Percentiles rank a stretch among this genome's conserved stretches.
phyloP scores from a whole-genome alignment of 2,113 vertebrate genomes.

The Leucopsar rothschildi region DNA sequence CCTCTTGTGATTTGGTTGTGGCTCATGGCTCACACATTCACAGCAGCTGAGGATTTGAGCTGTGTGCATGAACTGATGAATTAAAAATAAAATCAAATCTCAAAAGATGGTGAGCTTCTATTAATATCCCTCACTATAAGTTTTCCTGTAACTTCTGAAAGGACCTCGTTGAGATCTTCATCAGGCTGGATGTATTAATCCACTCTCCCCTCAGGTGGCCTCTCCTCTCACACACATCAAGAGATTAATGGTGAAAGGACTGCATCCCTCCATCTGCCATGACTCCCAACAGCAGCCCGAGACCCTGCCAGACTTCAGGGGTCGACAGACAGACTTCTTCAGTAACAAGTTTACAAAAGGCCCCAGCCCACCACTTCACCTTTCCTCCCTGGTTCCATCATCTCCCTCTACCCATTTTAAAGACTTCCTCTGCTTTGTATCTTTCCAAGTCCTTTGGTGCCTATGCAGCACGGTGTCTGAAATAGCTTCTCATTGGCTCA shows the following conservation, averaged over 20 bases:
- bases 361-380: not conserved
- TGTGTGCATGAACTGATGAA: not conserved
- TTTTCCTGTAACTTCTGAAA: not conserved
- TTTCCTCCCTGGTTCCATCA: not conserved
- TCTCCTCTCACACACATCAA: fast-evolving
- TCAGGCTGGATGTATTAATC: not conserved
- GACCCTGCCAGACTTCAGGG: not conserved
- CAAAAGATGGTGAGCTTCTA: not conserved
- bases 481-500: not conserved
- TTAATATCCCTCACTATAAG: not conserved
- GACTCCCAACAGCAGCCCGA: not conserved
- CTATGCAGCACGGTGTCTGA: fast-evolving
- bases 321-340: not conserved
- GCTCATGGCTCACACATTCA: not conserved
- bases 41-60: not conserved
- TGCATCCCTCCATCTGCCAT: not conserved
- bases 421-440: not conserved
- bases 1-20: not conserved
- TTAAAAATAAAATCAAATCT: not conserved
- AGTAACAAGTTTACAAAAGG: not conserved
- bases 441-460: not conserved
- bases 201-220: not conserved
- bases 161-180: not conserved
- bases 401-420: not conserved
- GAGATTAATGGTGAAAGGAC: not conserved